Percentiles rank a stretch among this genome's conserved stretches.
phyloP scores from a whole-genome alignment of 2,113 vertebrate genomes.

The Phodopus roborovskii region DNA sequence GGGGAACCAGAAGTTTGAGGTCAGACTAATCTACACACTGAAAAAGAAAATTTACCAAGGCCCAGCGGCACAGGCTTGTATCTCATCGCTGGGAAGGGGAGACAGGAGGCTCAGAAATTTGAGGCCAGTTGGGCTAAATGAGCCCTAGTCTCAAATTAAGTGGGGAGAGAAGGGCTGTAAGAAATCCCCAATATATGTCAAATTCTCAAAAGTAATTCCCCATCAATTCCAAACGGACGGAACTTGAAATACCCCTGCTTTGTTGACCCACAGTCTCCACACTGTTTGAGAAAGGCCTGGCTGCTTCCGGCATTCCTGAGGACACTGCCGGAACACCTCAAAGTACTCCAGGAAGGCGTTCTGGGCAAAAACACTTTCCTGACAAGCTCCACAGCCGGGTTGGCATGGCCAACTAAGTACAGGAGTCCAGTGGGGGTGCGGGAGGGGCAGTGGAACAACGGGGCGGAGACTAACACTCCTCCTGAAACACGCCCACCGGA shows the following conservation, averaged over 20 bases:
- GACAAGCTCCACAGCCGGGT: neutral
- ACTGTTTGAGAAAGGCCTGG: neutral
- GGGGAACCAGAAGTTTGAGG: neutral
- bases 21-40: neutral
- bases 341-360: neutral
- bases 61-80: neutral
- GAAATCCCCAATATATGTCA: neutral
- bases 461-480: neutral
- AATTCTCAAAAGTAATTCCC: conserved; percentile 15
- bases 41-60: neutral
- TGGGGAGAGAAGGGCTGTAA: neutral
- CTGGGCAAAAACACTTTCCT: neutral
- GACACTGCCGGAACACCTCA: neutral
- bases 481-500: neutral
- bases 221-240: neutral
- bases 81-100: neutral
- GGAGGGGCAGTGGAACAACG: neutral
- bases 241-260: neutral
- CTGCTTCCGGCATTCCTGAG: neutral
- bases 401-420: neutral
- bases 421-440: neutral
- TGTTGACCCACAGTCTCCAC: neutral
- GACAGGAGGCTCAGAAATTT: neutral
- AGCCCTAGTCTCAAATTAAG: neutral
- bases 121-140: neutral